Evolutionary conservation across 2,113 vertebrate genomes (phyloP), one percentile per base, ranked within the genome.

Genomic region (Lipotes vexillifer): DNA sequence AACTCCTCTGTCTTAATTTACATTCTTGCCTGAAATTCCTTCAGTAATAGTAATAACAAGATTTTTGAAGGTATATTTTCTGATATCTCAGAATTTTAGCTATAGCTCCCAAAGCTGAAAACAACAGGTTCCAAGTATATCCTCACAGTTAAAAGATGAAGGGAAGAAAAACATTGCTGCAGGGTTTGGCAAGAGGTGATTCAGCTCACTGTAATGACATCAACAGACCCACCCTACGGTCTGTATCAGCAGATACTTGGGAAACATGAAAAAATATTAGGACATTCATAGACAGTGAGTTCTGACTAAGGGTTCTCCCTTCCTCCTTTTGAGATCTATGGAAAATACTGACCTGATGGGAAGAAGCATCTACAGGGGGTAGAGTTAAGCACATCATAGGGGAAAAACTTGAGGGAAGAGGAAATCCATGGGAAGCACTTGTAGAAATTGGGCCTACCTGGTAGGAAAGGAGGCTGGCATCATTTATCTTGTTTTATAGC

Each of bases 31-130:
- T 71, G 23, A 94, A 59, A 84, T 86, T 88, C 8, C 27, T 83
- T 94, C n/a, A n/a, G 20, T 68, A 92, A 78, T 20, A 90, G 75
- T 59, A 52, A 77, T 21, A 91, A 78, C 2, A 75, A 59, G 63
- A 80, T 55, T 68, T 78, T 59, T 80, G n/a, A 93, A 88, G 21
- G 49, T 17, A 52, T 23, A n/a, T 78, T 96, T 94, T 77, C 46
- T 72, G 31, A 46, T 78, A 89, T 17, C 38, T 86, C 46, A 72
- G 61, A 78, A 83, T 94, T 90, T 72, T 38, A 92, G 52, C 9
- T 66, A 13, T 41, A 82, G 31, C 2, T 33, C 5, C 10, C 13
- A 46, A 66, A 96, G n/a, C 8, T 81, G 44, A 74, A 80, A 92
- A 89, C 61, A 77, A 18, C 18, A 92, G 57, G 46, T 49, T 33